These are phyloP conservation scores for Yponomeuta evonymella DNA, from an alignment of 2,888 invertebrate species.

Conservation along the genomic window DNA sequence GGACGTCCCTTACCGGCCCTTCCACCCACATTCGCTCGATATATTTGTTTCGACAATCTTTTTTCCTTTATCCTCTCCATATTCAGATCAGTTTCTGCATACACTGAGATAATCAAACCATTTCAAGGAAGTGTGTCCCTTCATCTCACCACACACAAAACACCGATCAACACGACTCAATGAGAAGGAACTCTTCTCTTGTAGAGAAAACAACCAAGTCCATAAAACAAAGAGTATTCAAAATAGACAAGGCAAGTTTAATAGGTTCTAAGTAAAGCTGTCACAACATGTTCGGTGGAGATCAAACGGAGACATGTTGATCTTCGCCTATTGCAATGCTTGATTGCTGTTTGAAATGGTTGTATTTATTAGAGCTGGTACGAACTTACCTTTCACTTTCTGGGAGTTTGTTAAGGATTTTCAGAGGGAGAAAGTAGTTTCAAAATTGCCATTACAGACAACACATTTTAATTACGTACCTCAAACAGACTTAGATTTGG, in stretches of 20 bases:
- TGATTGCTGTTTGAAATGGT: background rate
- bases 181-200: background rate
- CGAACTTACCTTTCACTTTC: background rate
- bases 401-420: no score
- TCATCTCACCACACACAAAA: background rate
- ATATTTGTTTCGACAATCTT: no score
- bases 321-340: background rate
- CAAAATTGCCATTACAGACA: no score
- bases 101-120: no score
- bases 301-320: constrained; percentile 7
- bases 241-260: constrained; percentile 10
- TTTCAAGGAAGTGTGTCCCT: background rate
- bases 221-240: constrained; percentile 7
- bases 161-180: background rate
- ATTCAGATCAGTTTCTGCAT: no score
- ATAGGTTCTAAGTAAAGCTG: constrained; percentile 15
- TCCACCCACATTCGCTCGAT: no score
- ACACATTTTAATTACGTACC: no score
- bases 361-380: background rate
- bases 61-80: no score
- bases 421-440: no score
- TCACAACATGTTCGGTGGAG: constrained; percentile 11
- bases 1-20: no score
- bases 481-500: no score
- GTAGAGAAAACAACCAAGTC: background rate